Percentiles rank a stretch among this genome's conserved stretches.
These are phyloP conservation scores for Toxonevra muliebris DNA, from an alignment of 2,888 invertebrate species.

Conservation along the genomic window DNA sequence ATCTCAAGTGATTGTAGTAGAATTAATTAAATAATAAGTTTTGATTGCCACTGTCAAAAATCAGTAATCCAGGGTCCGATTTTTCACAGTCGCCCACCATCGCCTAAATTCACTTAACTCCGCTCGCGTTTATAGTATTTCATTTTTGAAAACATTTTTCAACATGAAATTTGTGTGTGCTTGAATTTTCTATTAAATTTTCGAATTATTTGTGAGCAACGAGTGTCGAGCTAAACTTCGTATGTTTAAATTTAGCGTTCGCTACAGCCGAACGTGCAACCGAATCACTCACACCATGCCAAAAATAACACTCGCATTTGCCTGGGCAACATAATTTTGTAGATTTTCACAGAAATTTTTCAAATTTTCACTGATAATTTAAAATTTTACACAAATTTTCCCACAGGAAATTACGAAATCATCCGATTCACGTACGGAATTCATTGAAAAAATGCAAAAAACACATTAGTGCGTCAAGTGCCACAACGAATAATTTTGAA, in stretches of 20 bases:
- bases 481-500: slow-evolving; percentile 41
- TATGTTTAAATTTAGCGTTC: slow-evolving; percentile 60
- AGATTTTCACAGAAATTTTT: slow-evolving; percentile 47
- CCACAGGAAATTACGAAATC: slow-evolving; percentile 36
- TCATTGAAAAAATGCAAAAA: slow-evolving; percentile 14
- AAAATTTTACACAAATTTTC: background rate
- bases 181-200: slow-evolving; percentile 5
- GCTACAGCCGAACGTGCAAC: slow-evolving; percentile 43
- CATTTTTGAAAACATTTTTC: slow-evolving; percentile 25
- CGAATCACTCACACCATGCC: slow-evolving; percentile 48
- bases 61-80: slow-evolving; percentile 60
- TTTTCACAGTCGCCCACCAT: slow-evolving; percentile 43
- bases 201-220: slow-evolving; percentile 10
- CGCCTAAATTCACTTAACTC: slow-evolving; percentile 20
- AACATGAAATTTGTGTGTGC: slow-evolving; percentile 16
- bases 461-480: slow-evolving; percentile 29
- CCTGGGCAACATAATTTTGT: slow-evolving; percentile 55
- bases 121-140: slow-evolving; percentile 15
- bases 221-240: slow-evolving; percentile 48
- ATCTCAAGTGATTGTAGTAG: background rate
- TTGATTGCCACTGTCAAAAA: slow-evolving; percentile 33
- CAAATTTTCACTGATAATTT: slow-evolving; percentile 24
- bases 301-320: slow-evolving; percentile 61
- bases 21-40: too few species aligned
- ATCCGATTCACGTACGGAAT: slow-evolving; percentile 24